phyloP scores from a whole-genome alignment of 2,797 vertebrate genomes.

The Perodicticus potto region DNA sequence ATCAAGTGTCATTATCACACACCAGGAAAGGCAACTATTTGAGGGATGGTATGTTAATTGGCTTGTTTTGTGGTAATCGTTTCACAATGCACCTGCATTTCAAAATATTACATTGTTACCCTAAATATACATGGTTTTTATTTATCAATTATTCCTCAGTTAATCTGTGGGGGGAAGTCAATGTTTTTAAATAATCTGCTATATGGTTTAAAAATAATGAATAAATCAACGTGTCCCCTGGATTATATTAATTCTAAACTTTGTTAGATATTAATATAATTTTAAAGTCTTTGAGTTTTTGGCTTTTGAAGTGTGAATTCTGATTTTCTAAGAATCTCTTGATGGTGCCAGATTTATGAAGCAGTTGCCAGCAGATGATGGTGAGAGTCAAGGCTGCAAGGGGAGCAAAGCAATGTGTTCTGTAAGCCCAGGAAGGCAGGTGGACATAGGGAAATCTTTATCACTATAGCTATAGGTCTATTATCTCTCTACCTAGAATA shows the following conservation, averaged over 20 bases:
- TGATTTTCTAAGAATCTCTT: neutral
- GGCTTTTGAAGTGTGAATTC: neutral
- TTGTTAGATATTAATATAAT: neutral
- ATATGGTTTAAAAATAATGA: neutral
- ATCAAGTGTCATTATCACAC: neutral
- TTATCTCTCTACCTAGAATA: rapidly evolving
- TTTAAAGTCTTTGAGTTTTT: constrained; percentile 16
- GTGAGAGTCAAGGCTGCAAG: neutral
- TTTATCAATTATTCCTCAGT: neutral
- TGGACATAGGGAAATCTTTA: rapidly evolving
- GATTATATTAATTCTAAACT: neutral
- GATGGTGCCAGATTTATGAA: neutral
- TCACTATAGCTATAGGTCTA: neutral
- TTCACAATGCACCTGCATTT: neutral
- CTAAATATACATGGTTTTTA: neutral
- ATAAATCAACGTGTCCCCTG: neutral
- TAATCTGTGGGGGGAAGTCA: neutral
- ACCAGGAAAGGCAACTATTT: neutral
- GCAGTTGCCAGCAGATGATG: neutral
- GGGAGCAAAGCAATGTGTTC: neutral
- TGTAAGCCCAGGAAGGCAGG: neutral
- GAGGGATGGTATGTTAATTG: neutral
- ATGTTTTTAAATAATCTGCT: neutral
- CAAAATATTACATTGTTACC: neutral
- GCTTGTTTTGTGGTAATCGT: neutral